These are phyloP conservation scores for Agrotis clavis DNA, from an alignment of 2,888 invertebrate genomes.

Conservation along the genomic window DNA sequence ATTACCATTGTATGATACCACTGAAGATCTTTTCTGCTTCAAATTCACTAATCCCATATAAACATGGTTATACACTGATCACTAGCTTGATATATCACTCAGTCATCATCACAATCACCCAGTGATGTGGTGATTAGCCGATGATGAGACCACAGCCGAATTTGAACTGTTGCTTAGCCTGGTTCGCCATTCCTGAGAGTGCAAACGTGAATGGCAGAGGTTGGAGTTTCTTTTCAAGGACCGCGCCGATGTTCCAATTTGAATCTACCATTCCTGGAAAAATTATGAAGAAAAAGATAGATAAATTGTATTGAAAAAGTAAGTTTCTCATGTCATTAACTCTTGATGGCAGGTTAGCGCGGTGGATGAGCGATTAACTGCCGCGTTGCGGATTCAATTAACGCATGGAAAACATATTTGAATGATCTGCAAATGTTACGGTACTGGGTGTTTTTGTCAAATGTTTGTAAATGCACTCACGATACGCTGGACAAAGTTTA, in stretches of 20 bases:
- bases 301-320: background rate
- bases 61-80: slow-evolving; percentile 54
- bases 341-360: too few relatives aligned
- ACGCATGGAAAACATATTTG: too few relatives aligned
- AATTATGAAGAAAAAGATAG: too few relatives aligned
- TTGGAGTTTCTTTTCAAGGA: slow-evolving; percentile 97
- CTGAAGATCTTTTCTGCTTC: slow-evolving; percentile 13
- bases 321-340: too few relatives aligned
- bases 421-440: too few relatives aligned
- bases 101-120: slow-evolving; percentile 57
- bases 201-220: slow-evolving; percentile 98
- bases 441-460: too few relatives aligned
- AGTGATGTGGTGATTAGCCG: slow-evolving; percentile 91
- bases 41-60: slow-evolving; percentile 45
- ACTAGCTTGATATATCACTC: slow-evolving; percentile 66
- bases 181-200: slow-evolving; percentile 97
- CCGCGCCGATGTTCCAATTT: slow-evolving; percentile 98
- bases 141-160: slow-evolving; percentile 98
- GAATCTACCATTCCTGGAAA: slow-evolving; percentile 96
- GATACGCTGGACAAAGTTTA: too few relatives aligned
- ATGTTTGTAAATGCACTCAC: too few relatives aligned
- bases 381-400: too few relatives aligned
- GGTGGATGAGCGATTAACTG: too few relatives aligned
- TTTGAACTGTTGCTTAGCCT: slow-evolving; percentile 97
- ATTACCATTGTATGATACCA: slow-evolving; percentile 27